Conservation (phyloP, 2,113 vertebrate genomes). For the Pachypanchax playfairii region DNA sequence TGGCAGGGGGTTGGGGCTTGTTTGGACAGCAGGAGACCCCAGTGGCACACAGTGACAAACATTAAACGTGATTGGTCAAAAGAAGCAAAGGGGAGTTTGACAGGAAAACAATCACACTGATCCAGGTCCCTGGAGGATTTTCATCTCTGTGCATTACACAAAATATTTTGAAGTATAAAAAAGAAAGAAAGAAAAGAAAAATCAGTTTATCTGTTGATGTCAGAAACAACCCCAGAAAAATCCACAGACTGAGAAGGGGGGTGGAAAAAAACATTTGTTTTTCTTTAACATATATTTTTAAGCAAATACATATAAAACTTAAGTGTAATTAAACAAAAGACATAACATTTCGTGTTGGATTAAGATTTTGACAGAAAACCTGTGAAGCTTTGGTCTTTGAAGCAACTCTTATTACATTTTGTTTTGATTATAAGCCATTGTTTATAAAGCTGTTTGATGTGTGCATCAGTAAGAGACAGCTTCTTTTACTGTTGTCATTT, state of each 20-base stretch:
- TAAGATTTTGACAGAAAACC: conserved; percentile 30
- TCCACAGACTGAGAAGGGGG: conserved; percentile 56
- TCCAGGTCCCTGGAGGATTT: conserved; percentile 33
- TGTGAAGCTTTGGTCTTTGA: conserved; percentile 39
- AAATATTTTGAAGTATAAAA: background rate
- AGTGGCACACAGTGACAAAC: conserved; percentile 58
- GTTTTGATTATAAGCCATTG: conserved; percentile 32
- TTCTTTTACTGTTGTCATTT: conserved; percentile 30
- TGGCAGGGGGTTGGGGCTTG: conserved; percentile 42
- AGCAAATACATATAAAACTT: conserved; percentile 17
- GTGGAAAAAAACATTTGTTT: conserved; percentile 53
- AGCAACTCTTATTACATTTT: conserved; percentile 33
- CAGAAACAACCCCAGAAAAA: conserved; percentile 30
- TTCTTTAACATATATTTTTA: conserved; percentile 33
- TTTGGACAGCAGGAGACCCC: conserved; percentile 67
- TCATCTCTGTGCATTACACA: conserved; percentile 40
- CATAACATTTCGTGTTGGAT: conserved; percentile 42
- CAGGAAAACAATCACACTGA: conserved; percentile 59
- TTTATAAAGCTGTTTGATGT: conserved; percentile 25
- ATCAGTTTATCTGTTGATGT: conserved; percentile 75
- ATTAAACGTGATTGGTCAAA: conserved; percentile 70
- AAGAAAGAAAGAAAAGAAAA: conserved; percentile 24
- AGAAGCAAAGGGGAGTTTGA: conserved; percentile 58
- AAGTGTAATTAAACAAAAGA: conserved; percentile 32
- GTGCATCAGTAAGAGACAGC: conserved; percentile 36